These are phyloP conservation scores for Heliconius sara DNA, from an alignment of 2,888 invertebrate genomes.

Conservation along the genomic window DNA sequence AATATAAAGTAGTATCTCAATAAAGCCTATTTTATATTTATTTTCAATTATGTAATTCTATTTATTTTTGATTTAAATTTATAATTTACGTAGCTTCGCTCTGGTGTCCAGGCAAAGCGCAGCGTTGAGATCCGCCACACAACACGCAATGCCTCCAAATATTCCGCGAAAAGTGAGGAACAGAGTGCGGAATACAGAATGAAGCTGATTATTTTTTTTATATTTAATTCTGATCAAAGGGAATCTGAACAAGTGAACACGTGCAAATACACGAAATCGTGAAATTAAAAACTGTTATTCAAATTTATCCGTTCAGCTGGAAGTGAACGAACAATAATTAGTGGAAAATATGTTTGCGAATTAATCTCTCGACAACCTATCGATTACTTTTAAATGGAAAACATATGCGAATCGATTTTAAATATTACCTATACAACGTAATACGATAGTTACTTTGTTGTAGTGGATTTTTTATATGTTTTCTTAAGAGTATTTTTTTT, in stretches of 20 bases:
- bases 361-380: slow-evolving; percentile 45
- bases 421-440: neutral
- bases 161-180: too few species aligned
- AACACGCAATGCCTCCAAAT: too few species aligned
- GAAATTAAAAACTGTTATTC: slow-evolving; percentile 43
- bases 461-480: too few species aligned
- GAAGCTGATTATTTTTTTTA: too few species aligned
- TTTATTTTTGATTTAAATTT: too few species aligned
- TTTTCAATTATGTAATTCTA: too few species aligned
- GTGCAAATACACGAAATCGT: slow-evolving; percentile 35
- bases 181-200: too few species aligned
- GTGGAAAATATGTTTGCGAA: slow-evolving; percentile 47
- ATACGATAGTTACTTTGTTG: too few species aligned
- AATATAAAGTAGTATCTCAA: neutral
- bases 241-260: slow-evolving; percentile 30
- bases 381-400: slow-evolving; percentile 37
- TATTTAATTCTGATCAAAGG: slow-evolving; percentile 31
- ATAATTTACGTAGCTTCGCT: too few species aligned
- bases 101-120: too few species aligned
- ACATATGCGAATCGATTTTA: slow-evolving; percentile 27
- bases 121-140: too few species aligned
- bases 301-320: slow-evolving; percentile 43
- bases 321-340: slow-evolving; percentile 48
- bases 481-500: too few species aligned
- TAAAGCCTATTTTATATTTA: neutral